Conservation (phyloP, 2,888 invertebrate species). For the Volucella inflata region DNA sequence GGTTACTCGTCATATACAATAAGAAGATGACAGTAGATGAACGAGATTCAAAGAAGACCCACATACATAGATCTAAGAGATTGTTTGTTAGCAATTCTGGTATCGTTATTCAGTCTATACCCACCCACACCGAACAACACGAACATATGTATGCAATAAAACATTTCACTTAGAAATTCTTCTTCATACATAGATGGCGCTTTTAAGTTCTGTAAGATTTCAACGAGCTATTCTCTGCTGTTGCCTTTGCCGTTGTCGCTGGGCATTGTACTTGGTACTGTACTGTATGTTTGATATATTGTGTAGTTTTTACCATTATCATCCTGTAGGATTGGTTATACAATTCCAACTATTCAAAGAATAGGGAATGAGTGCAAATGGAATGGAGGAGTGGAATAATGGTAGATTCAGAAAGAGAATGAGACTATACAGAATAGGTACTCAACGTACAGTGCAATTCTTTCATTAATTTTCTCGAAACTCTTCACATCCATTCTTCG, state of each 20-base stretch:
- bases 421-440: background rate
- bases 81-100: conserved; percentile 51
- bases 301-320: conserved; percentile 61
- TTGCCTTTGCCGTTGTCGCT: conserved; percentile 32
- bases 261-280: conserved; percentile 11
- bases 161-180: conserved; percentile 36
- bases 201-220: conserved; percentile 68
- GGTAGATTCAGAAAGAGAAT: background rate
- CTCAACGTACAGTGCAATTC: conserved; percentile 42
- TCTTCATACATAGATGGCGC: conserved; percentile 71
- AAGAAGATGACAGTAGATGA: conserved; percentile 60
- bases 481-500: conserved; percentile 51
- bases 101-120: conserved; percentile 39
- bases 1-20: conserved; percentile 20
- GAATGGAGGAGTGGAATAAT: background rate
- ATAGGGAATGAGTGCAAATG: conserved; percentile 29
- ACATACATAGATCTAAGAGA: conserved; percentile 54
- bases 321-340: conserved; percentile 59
- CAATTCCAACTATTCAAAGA: conserved; percentile 40
- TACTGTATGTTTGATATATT: background rate
- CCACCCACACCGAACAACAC: conserved; percentile 22
- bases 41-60: conserved; percentile 47
- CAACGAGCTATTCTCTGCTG: conserved; percentile 41
- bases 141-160: conserved; percentile 3
- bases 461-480: conserved; percentile 73